Percentiles rank a stretch among this genome's conserved stretches.
Conservation (phyloP, 2,888 invertebrate species). For the Leptopterna dolabrata region DNA sequence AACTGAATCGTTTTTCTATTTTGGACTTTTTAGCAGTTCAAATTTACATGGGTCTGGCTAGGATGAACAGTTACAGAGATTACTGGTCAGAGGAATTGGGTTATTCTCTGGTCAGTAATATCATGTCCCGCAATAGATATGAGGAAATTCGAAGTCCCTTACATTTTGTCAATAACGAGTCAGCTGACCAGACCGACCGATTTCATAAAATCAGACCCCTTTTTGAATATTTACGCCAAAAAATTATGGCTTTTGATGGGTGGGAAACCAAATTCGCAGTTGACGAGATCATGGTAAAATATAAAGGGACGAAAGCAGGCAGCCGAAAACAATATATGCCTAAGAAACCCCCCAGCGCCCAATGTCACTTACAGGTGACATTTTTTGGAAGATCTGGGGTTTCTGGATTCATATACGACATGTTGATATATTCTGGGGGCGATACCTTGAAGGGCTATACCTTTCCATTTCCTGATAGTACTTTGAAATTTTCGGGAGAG, state of each 20-base stretch:
- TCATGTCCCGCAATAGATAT: background rate
- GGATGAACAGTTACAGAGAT: background rate
- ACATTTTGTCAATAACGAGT: background rate
- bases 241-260: too few species aligned
- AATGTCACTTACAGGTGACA: too few species aligned
- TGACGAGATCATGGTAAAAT: too few species aligned
- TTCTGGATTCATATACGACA: too few species aligned
- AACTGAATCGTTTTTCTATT: too few species aligned
- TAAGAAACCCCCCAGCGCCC: too few species aligned
- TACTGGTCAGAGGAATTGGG: background rate
- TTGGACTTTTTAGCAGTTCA: background rate
- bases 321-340: too few species aligned
- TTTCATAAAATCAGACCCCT: background rate
- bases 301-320: constrained; percentile 65
- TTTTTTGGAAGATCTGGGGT: constrained; percentile 65
- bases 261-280: too few species aligned
- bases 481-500: constrained; percentile 63
- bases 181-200: background rate
- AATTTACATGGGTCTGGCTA: background rate
- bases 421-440: constrained; percentile 64
- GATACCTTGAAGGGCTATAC: constrained; percentile 62
- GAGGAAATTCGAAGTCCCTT: background rate
- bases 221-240: background rate
- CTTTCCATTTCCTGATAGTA: constrained; percentile 62
- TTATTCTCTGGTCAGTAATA: background rate